Evolutionary conservation across 2,797 vertebrate genomes (phyloP).

Genomic region (Scyliorhinus canicula): DNA sequence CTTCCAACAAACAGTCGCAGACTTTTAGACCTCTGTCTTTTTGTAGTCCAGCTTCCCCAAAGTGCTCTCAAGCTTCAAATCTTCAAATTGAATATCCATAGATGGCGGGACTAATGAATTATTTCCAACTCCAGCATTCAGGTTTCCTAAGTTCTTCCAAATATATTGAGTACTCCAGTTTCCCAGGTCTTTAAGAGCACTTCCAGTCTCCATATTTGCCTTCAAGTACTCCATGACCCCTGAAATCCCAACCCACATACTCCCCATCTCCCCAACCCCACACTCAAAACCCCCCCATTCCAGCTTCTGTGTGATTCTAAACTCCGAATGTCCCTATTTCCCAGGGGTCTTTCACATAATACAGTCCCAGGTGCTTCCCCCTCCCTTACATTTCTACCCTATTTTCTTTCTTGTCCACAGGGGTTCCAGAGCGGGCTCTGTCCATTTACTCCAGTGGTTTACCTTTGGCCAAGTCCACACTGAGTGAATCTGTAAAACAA

Average conservation of each 20-base stretch:
- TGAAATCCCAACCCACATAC: not conserved
- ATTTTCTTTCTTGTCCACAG: not conserved
- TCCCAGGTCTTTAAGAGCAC: not conserved
- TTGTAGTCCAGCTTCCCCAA: not conserved
- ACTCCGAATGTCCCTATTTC: not conserved
- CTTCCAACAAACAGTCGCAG: not conserved
- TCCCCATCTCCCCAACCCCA: not conserved
- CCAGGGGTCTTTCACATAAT: not conserved
- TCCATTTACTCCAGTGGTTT: not conserved
- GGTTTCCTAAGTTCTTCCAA: not conserved
- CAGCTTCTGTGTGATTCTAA: not conserved
- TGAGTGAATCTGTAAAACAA: not conserved
- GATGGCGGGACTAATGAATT: not conserved
- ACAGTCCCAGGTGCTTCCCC: not conserved
- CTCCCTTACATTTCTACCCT: not conserved
- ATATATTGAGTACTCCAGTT: not conserved
- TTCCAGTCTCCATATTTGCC: not conserved
- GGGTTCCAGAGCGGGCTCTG: not conserved
- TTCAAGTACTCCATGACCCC: not conserved
- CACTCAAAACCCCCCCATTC: not conserved
- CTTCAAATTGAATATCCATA: not conserved
- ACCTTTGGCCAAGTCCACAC: not conserved
- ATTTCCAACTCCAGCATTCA: not conserved
- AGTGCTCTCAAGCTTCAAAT: not conserved
- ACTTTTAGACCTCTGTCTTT: not conserved